phyloP scores from a whole-genome alignment of 2,888 invertebrate genomes.

The Antheraea assamensis region DNA sequence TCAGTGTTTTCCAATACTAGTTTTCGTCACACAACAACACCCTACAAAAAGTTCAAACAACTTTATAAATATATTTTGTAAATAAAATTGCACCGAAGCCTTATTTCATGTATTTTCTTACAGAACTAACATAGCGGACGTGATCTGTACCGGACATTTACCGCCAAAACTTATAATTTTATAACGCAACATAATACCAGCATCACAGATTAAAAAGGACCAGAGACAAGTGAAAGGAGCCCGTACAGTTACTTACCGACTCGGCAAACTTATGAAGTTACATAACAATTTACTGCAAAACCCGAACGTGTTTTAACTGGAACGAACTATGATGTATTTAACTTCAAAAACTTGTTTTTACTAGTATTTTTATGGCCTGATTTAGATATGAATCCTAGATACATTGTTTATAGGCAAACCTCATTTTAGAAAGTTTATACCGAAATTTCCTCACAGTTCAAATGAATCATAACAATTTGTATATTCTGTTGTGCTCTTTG shows the following conservation, averaged over 20 bases:
- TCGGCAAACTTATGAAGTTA: constrained; percentile 19
- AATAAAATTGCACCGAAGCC: too few relatives aligned
- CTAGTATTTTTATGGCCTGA: constrained; percentile 17
- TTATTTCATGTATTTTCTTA: too few relatives aligned
- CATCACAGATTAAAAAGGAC: constrained; percentile 54
- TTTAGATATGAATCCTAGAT: constrained; percentile 8
- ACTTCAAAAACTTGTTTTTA: constrained; percentile 20
- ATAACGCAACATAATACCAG: constrained; percentile 17
- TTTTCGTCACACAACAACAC: too few relatives aligned
- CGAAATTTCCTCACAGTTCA: not conserved
- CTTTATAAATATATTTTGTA: too few relatives aligned
- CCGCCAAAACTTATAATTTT: too few relatives aligned
- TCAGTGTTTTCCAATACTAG: too few relatives aligned
- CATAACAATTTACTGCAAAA: constrained; percentile 19
- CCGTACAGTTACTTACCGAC: constrained; percentile 25
- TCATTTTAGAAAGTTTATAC: constrained; percentile 7
- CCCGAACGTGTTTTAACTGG: constrained; percentile 35
- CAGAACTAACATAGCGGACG: too few relatives aligned
- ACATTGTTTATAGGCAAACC: not conserved
- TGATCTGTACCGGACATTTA: too few relatives aligned
- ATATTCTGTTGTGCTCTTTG: not conserved
- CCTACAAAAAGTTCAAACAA: too few relatives aligned
- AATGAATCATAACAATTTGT: not conserved
- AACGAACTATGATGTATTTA: constrained; percentile 32
- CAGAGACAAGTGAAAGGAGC: constrained; percentile 58